Evolutionary conservation across 2,797 vertebrate species (phyloP).

Genomic region (Amblyopsis hoosieri): DNA sequence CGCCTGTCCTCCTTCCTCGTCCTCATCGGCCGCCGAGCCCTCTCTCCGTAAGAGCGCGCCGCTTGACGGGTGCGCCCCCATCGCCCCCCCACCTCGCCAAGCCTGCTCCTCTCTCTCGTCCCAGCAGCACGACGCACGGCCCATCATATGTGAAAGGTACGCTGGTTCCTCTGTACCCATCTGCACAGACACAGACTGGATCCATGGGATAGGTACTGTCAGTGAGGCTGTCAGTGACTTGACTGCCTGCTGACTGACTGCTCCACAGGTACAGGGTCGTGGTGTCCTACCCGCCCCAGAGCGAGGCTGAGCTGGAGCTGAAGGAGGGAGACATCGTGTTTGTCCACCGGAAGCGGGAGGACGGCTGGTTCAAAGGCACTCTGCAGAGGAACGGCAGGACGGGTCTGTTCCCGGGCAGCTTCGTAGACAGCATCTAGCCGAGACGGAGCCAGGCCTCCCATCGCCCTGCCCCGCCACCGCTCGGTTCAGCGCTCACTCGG

Average conservation of each 20-base stretch:
- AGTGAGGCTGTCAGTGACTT: too few species aligned
- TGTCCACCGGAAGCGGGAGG: slow-evolving; percentile 95
- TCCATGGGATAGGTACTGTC: neutral
- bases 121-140: slow-evolving; percentile 85
- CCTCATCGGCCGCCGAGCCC: slow-evolving; percentile 67
- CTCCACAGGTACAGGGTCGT: slow-evolving; percentile 91
- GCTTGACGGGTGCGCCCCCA: slow-evolving; percentile 81
- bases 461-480: slow-evolving; percentile 11
- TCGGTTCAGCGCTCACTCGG: slow-evolving; percentile 10
- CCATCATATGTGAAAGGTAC: slow-evolving; percentile 95
- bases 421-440: slow-evolving; percentile 92
- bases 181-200: too few species aligned
- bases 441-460: neutral
- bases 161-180: neutral
- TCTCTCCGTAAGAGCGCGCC: slow-evolving; percentile 80
- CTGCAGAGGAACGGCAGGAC: slow-evolving; percentile 96
- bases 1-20: slow-evolving; percentile 61
- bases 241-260: neutral
- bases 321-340: slow-evolving; percentile 99
- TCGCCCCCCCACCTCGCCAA: slow-evolving; percentile 93
- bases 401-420: slow-evolving; percentile 97
- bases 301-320: slow-evolving; percentile 97
- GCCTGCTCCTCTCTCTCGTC: slow-evolving; percentile 92
- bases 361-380: slow-evolving; percentile 99
- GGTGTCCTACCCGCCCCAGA: slow-evolving; percentile 98